Base-by-base conservation (phyloP, 2,797 vertebrate species). In the Myotis myotis region DNA sequence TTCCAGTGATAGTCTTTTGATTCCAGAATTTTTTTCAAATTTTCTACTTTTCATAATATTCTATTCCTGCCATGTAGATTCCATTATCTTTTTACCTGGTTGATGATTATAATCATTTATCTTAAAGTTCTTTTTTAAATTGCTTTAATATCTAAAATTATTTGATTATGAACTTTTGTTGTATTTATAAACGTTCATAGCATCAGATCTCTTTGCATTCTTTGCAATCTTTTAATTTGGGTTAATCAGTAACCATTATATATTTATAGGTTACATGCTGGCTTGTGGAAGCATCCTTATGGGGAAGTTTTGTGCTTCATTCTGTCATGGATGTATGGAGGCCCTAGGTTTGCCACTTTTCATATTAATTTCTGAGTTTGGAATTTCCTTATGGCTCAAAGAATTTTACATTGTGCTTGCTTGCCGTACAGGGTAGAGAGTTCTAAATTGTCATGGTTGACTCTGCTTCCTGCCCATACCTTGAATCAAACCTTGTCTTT, bases 351-450 rank as follows among this genome's bases (percentile, higher is more conserved):
- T 84, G 75, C 15, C 30, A n/a, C 15, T 53, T 95, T 96, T 71
- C 82, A 41, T 51, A 38, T 72, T 64, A 75, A 62, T 93, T 83
- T 95, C 11, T 51, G 41, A 72, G 41, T 86, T 96, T 89, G 20
- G 22, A 38, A 1, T 91, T 95, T 87, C n/a, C 33, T 81, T 38
- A 51, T 71, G 71, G 62, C 51, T 95, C 55, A 70, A 75, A 95
- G 33, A 91, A n/a, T 72, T 89, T 74, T 91, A 30, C 28, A 22
- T 2, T 36, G 17, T 51, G 5, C n/a, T 91, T 88, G 10, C 0
- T 36, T 51, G 9, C 7, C 22, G 41, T 75, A 19, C 44, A 85
- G 30, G 2, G 6, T 47, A 49, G 76, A 22, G 25, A 84, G n/a
- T 91, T 81, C 19, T 12, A 87, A 57, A 57, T 70, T 53, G 71